Evolutionary conservation across 2,888 invertebrate species (phyloP), one percentile per base, ranked within the genome.

Genomic region (Ceramica pisi): DNA sequence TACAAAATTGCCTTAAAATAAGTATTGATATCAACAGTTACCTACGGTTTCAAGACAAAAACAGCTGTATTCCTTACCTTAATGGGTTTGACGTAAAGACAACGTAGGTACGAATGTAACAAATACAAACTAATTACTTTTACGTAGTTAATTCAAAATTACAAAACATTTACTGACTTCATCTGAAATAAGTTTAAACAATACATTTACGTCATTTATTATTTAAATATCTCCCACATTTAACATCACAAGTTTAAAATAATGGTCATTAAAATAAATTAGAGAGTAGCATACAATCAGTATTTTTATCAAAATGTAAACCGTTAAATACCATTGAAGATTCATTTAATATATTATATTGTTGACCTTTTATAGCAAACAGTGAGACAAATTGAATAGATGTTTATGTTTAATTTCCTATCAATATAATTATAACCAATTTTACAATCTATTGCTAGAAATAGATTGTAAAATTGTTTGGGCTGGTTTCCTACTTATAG

Each of bases 201-300:
- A 62, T 26, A 21, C n/a, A 63, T 55, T 59, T 50, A 26, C 67
- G 59, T 79, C 74, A 77, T 61, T 55, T 23, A 66, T 7, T 38
- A 60, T 5, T 0, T 9, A 44, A 14, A 26, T 31, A 44, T 1
- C 51, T 53, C 56, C 26, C 66, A 79, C 31, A 53, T 62, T 76
- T 62, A 79, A 53, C 41, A 61, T 35, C n/a, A 19, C 12, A 50
- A 55, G 7, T 2, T 56, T 1, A 48, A 61, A 65, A 61, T 53
- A 75, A 68, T 65, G 53, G 10, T 41, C 55, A 81, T 78, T 77
- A 60, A 23, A 75, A 69, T 64, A 56, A 61, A 64, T 69, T 53
- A 75, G 64, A 53, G 46, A 67, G 46, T 19, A 21, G n/a, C 2
- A 61, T 3, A 61, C 46, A 65, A 78, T 75, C 56, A 67, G 44